phyloP scores from a whole-genome alignment of 2,113 vertebrate species.

The Naja naja region DNA sequence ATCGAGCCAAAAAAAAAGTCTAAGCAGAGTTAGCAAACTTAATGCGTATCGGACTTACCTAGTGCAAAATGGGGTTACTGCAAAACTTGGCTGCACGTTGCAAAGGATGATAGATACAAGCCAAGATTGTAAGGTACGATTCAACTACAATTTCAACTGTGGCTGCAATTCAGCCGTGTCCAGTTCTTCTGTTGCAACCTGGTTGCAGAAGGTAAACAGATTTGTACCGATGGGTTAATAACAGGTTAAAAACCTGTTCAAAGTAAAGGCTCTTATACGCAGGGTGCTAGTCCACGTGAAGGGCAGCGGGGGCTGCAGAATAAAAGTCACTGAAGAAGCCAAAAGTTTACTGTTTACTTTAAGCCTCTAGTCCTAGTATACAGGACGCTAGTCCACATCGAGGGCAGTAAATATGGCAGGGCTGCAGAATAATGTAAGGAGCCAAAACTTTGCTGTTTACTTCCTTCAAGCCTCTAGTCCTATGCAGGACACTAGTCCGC shows the following conservation, averaged over 20 bases:
- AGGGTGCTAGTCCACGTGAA: no score
- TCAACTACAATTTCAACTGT: no score
- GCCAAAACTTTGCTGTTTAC: neutral
- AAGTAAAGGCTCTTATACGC: neutral
- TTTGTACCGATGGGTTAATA: neutral
- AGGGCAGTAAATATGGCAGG: no score
- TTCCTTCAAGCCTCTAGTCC: no score
- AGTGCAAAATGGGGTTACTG: neutral
- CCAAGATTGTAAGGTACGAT: no score
- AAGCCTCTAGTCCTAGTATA: no score
- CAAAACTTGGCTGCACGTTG: neutral
- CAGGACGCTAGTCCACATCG: neutral
- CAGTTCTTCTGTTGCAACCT: no score
- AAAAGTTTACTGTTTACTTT: no score
- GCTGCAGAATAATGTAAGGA: neutral
- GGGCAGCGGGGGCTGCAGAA: no score
- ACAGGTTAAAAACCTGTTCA: neutral
- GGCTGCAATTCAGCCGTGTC: neutral
- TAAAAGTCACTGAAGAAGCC: no score
- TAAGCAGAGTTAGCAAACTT: neutral
- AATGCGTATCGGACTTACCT: neutral
- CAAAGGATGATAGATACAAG: neutral
- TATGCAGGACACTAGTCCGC: neutral
- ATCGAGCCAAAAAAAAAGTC: neutral
- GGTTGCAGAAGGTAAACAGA: neutral